Evolutionary conservation across 2,113 vertebrate genomes (phyloP).

Genomic region (Hippocampus guttulatus): DNA sequence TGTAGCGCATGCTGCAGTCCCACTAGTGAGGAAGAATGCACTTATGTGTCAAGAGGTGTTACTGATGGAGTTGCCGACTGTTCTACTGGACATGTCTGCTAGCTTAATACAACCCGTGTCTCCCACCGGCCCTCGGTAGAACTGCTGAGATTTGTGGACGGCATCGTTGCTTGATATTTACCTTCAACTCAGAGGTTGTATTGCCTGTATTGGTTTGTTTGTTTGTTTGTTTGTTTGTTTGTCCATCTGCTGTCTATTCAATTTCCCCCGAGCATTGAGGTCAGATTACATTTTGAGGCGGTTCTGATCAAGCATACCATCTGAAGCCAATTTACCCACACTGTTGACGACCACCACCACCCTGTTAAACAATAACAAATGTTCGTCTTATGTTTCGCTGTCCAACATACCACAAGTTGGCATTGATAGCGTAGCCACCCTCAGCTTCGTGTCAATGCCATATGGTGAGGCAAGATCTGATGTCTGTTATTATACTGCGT

Average conservation of each 20-base stretch:
- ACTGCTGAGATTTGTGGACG: neutral
- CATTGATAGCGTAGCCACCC: slow-evolving; percentile 19
- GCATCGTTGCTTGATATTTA: neutral
- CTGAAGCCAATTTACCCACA: neutral
- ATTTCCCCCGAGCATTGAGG: neutral
- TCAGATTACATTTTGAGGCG: neutral
- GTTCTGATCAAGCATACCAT: neutral
- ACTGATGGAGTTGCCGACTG: slow-evolving; percentile 42
- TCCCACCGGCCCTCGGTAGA: slow-evolving; percentile 11
- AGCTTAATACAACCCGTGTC: slow-evolving; percentile 25
- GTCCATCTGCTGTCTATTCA: neutral
- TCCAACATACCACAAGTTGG: slow-evolving; percentile 37
- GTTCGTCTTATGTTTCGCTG: slow-evolving; percentile 32
- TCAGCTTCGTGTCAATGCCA: slow-evolving; percentile 31
- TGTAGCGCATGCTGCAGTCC: slow-evolving; percentile 3
- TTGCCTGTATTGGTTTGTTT: slow-evolving; percentile 3
- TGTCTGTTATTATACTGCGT: slow-evolving; percentile 22
- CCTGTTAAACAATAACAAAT: slow-evolving; percentile 29
- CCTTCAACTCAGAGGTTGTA: neutral
- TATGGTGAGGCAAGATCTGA: slow-evolving; percentile 31
- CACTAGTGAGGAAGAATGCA: slow-evolving; percentile 22
- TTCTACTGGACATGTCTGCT: slow-evolving; percentile 37
- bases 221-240: slow-evolving; percentile 10
- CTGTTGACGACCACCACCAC: neutral
- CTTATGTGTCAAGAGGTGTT: slow-evolving; percentile 48